These are phyloP conservation scores for Oxyscelio sp. DNA, from an alignment of 2,888 invertebrate species.

Conservation along the genomic window DNA sequence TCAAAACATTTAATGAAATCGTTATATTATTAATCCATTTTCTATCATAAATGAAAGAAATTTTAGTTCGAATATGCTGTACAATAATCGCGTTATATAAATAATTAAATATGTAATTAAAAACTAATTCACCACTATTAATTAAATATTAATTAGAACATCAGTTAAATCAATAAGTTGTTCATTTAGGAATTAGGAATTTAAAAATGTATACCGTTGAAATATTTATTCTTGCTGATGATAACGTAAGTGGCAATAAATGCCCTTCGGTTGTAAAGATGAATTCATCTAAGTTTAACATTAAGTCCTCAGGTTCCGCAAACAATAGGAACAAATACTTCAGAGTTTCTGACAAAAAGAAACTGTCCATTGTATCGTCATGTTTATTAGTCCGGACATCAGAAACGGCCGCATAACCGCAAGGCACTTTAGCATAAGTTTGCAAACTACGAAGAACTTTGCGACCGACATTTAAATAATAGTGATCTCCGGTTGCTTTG, in stretches of 20 bases:
- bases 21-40: too few relatives aligned
- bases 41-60: too few relatives aligned
- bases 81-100: too few relatives aligned
- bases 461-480: conserved; percentile 97
- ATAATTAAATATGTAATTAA: too few relatives aligned
- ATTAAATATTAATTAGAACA: too few relatives aligned
- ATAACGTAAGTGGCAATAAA: conserved; percentile 95
- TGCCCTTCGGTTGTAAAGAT: conserved; percentile 98
- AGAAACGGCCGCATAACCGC: conserved; percentile 99
- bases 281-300: conserved; percentile 95
- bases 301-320: conserved; percentile 95
- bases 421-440: conserved; percentile 96
- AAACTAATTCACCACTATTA: too few relatives aligned
- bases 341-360: conserved; percentile 98
- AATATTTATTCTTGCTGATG: conserved; percentile 90
- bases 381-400: conserved; percentile 97
- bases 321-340: conserved; percentile 98
- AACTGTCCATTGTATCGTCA: conserved; percentile 99
- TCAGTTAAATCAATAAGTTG: too few relatives aligned
- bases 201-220: too few relatives aligned
- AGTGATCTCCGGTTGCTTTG: conserved; percentile 97
- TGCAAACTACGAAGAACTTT: conserved; percentile 96
- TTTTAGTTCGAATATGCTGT: too few relatives aligned
- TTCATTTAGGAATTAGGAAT: too few relatives aligned
- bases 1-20: too few relatives aligned